phyloP scores from a whole-genome alignment of 2,888 invertebrate genomes.

The Ferdinandea cuprea region DNA sequence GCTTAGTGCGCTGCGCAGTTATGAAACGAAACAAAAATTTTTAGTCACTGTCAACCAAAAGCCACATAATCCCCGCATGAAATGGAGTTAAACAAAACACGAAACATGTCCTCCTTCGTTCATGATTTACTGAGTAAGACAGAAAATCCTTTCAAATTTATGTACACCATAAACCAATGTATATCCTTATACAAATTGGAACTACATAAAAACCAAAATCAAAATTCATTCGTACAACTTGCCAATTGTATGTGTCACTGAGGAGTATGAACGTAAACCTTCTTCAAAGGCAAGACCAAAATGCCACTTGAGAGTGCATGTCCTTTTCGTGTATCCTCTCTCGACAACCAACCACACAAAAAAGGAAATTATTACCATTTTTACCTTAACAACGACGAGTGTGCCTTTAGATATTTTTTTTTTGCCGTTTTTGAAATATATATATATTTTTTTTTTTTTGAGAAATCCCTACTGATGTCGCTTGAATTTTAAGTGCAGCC shows the following conservation, averaged over 20 bases:
- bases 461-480: constrained; percentile 40
- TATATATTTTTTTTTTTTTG: no score
- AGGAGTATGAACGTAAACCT: no score
- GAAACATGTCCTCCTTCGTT: neutral
- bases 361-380: constrained; percentile 32
- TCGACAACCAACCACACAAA: constrained; percentile 13
- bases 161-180: neutral
- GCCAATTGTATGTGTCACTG: constrained; percentile 33
- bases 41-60: constrained; percentile 24
- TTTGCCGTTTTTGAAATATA: neutral
- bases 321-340: constrained; percentile 23
- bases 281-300: constrained; percentile 4
- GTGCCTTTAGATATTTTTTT: constrained; percentile 20
- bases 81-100: neutral
- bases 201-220: constrained; percentile 44
- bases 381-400: neutral
- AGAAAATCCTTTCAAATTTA: constrained; percentile 33
- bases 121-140: constrained; percentile 55
- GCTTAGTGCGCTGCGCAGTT: constrained; percentile 21
- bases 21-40: constrained; percentile 31
- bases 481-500: constrained; percentile 47
- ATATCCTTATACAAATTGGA: constrained; percentile 53
- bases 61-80: constrained; percentile 27
- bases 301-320: constrained; percentile 33
- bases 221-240: constrained; percentile 42